Evolutionary conservation across 2,888 invertebrate species (phyloP), one percentile per base, ranked within the genome.

Genomic region (Gordius sp.): DNA sequence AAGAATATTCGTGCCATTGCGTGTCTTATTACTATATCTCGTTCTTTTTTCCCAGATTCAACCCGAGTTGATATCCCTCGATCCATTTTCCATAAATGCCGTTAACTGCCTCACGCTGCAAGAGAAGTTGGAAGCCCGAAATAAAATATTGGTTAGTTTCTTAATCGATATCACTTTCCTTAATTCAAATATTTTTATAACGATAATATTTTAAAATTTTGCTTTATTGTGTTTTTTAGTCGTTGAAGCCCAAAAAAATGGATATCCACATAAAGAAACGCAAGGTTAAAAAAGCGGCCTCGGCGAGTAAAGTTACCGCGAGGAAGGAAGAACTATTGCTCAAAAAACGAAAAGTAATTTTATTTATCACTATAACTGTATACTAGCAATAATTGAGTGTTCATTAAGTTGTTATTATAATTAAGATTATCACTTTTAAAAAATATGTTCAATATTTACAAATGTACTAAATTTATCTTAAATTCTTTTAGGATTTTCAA

Each of bases 31-130:
- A n/a, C n/a, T n/a, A n/a, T n/a, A n/a, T n/a, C n/a, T n/a, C n/a
- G n/a, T n/a, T n/a, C n/a, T n/a, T n/a, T n/a, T n/a, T n/a, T n/a
- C n/a, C n/a, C 64, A 77, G 76, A 81, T 93, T 64, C 89, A 83
- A 61, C 78, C 85, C 0, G 87, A 93, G 64, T 76, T 97, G 63
- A 93, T 97, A 61, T 78, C 80, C 1, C 74, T 93, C 61, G 81
- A 93, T 73, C 81, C 86, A 2, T 74, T 75, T 59, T 76, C 77
- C 58, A 79, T 97, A 61, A 76, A 79, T 1, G 79, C 80, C 66
- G 80, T 93, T 24, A 82, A 91, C 72, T 76, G 79, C 8, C 78
- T 79, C 20, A 78, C 79, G 1, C 68, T 84, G 59, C 73, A 79
- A 65, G 79, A 82, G 60, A 79, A 79, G 67, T 69, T 83, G 61